phyloP scores from a whole-genome alignment of 1,140 invertebrate genomes.

The Heliconius hermathena region DNA sequence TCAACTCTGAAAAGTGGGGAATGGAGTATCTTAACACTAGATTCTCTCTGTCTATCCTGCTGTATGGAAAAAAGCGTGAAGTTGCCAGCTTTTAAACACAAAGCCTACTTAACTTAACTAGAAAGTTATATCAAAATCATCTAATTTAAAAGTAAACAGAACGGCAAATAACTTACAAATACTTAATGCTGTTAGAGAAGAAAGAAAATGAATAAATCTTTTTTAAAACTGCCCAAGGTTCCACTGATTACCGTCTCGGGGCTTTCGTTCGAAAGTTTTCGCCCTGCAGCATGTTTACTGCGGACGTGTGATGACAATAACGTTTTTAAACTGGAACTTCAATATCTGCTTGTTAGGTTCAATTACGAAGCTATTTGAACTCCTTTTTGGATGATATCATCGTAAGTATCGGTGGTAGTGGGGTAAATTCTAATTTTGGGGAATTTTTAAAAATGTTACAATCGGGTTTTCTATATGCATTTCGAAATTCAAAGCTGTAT shows the following conservation, averaged over 20 bases:
- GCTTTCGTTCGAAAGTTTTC: slow-evolving; percentile 35
- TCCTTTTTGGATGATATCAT: background rate
- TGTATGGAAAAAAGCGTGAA: background rate
- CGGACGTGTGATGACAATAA: slow-evolving; percentile 40
- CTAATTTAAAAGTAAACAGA: slow-evolving; percentile 15
- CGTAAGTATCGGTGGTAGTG: background rate
- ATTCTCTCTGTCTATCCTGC: no score
- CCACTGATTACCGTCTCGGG: slow-evolving; percentile 30
- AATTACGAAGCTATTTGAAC: background rate
- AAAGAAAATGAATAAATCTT: slow-evolving; percentile 31
- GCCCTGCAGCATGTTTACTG: slow-evolving; percentile 26
- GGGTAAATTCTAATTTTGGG: background rate
- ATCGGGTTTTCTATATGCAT: no score
- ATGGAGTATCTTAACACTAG: no score
- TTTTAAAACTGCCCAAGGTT: slow-evolving; percentile 36
- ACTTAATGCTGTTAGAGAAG: slow-evolving; percentile 5
- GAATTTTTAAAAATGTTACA: no score
- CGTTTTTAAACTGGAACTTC: slow-evolving; percentile 30
- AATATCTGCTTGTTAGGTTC: slow-evolving; percentile 7
- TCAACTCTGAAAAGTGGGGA: no score
- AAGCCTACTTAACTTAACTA: slow-evolving; percentile 13
- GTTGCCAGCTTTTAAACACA: background rate
- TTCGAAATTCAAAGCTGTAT: no score
- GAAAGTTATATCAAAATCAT: background rate
- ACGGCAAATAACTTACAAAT: slow-evolving; percentile 18